A percentile compares a stretch with the other conserved stretches of the same genome.
These are phyloP conservation scores for Iphiclides podalirius DNA, from an alignment of 2,888 invertebrate species.

Conservation along the genomic window DNA sequence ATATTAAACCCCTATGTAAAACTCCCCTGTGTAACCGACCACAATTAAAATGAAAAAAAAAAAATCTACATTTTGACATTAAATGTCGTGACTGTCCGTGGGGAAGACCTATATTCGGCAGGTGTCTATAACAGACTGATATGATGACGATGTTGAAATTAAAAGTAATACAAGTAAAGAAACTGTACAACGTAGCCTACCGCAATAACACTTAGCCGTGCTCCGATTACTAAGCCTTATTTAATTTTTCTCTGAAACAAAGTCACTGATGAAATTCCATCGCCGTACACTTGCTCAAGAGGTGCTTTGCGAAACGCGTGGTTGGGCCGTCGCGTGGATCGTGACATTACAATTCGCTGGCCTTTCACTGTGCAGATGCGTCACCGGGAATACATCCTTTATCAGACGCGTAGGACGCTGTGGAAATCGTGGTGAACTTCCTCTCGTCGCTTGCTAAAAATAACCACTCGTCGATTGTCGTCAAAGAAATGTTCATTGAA, in stretches of 20 bases:
- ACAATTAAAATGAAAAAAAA: too few relatives aligned
- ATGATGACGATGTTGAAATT: too few relatives aligned
- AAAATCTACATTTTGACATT: too few relatives aligned
- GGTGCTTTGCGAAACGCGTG: conserved; percentile 68
- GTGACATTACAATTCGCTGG: conserved; percentile 61
- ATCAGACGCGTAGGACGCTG: too few relatives aligned
- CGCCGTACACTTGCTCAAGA: conserved; percentile 52
- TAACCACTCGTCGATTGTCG: background rate
- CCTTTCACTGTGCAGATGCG: conserved; percentile 55
- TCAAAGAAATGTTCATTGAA: too few relatives aligned
- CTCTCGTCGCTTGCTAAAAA: background rate
- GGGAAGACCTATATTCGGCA: too few relatives aligned
- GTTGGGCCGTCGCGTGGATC: conserved; percentile 56
- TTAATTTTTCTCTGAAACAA: conserved; percentile 43
- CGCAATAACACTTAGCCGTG: background rate
- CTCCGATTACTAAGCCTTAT: conserved; percentile 16
- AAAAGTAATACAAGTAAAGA: too few relatives aligned
- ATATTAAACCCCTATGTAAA: too few relatives aligned
- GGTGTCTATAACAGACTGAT: too few relatives aligned
- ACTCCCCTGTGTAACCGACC: too few relatives aligned
- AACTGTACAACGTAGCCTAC: background rate
- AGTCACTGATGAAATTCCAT: conserved; percentile 55
- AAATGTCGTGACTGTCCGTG: too few relatives aligned
- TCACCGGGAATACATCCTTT: conserved; percentile 20
- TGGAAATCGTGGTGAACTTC: conserved; percentile 14